Conservation (phyloP, 2,797 vertebrate genomes). For the Salarias fasciatus region DNA sequence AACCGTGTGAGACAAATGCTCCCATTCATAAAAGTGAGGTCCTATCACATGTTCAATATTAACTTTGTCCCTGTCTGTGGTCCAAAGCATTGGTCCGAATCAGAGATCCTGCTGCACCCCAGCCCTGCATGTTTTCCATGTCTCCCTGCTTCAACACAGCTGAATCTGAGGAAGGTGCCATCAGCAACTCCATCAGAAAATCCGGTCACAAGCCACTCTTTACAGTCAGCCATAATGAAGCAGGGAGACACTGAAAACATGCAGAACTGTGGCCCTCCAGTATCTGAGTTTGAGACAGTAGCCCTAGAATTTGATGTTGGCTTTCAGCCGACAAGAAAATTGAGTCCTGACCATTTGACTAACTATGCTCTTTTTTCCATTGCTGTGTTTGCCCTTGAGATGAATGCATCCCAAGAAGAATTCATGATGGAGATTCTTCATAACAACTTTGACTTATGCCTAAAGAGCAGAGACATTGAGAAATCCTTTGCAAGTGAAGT, state of each 20-base stretch:
- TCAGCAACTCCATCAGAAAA: no score
- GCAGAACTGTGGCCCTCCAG: no score
- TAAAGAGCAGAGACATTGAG: conserved; percentile 5
- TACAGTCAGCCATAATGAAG: no score
- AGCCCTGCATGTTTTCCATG: no score
- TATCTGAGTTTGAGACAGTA: no score
- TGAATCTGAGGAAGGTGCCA: no score
- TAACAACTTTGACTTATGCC: conserved; percentile 34
- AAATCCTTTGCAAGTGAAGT: conserved; percentile 15
- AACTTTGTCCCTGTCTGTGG: no score
- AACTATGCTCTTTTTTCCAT: conserved; percentile 14
- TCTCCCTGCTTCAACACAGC: no score
- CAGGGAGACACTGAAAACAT: no score
- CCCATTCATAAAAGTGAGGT: not conserved
- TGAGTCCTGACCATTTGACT: conserved; percentile 10
- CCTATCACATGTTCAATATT: not conserved
- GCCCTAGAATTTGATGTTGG: conserved; percentile 45
- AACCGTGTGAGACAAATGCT: conserved; percentile 30
- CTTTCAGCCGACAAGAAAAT: conserved; percentile 19
- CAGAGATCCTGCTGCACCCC: no score
- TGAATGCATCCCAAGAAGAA: conserved; percentile 36
- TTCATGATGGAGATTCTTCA: conserved; percentile 53
- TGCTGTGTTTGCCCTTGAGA: conserved; percentile 33
- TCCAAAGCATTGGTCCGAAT: no score
- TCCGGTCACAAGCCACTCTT: no score